Evolutionary conservation across 2,797 vertebrate species (phyloP).

Genomic region (Tapera naevia): DNA sequence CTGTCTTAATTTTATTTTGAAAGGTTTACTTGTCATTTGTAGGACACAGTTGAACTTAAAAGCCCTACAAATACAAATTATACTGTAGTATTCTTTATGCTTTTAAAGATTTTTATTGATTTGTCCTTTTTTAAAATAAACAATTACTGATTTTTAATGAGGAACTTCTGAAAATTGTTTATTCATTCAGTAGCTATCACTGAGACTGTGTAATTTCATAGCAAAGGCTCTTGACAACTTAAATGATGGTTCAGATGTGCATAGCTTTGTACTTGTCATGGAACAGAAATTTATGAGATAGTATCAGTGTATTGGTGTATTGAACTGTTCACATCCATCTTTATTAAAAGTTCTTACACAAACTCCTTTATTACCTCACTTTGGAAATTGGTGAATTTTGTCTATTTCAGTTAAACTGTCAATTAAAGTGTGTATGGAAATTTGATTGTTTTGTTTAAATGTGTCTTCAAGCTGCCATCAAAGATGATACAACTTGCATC

Average conservation of each 20-base stretch:
- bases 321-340: not conserved
- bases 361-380: conserved; percentile 11
- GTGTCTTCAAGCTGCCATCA: conserved; percentile 42
- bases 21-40: not conserved
- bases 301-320: not conserved
- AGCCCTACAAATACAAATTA: not conserved
- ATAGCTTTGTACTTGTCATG: not conserved
- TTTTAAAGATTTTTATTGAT: not conserved
- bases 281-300: conserved; percentile 36
- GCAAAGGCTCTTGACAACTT: conserved; percentile 1
- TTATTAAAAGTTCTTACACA: conserved; percentile 5
- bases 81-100: not conserved
- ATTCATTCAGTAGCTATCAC: not conserved
- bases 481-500: not conserved
- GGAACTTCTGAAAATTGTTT: not conserved
- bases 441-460: conserved; percentile 38
- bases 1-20: not conserved
- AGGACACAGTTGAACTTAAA: not conserved
- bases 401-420: conserved; percentile 27
- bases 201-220: not conserved
- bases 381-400: conserved; percentile 11
- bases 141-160: conserved; percentile 5
- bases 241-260: not conserved
- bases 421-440: conserved; percentile 45
- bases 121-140: not conserved